Conservation (phyloP, 2,797 vertebrate genomes). For the Perodicticus potto region DNA sequence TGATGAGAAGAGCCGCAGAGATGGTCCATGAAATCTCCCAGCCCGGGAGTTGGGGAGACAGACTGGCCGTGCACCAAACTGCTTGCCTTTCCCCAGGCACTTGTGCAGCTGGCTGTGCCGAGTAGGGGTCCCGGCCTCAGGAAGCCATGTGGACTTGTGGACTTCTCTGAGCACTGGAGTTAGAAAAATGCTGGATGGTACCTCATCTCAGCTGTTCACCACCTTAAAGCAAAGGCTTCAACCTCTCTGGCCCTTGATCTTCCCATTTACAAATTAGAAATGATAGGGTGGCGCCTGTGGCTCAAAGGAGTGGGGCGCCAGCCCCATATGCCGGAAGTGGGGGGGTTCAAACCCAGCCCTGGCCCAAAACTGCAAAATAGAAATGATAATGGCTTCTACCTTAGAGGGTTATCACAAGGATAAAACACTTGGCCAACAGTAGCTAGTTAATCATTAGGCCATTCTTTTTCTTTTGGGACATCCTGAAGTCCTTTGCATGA, state of each 20-base stretch:
- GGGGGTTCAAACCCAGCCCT: too few species aligned
- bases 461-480: neutral
- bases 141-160: accelerated
- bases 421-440: neutral
- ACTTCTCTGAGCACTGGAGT: neutral
- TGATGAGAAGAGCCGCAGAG: neutral
- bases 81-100: neutral
- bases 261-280: constrained; percentile 10
- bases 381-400: neutral
- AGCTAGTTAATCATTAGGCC: neutral
- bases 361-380: neutral
- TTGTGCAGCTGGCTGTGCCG: neutral
- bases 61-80: accelerated
- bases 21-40: neutral
- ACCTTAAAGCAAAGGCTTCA: neutral
- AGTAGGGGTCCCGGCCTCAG: accelerated
- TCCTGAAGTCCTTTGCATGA: neutral
- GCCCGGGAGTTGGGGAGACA: too few species aligned
- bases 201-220: neutral
- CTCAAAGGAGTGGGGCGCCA: too few species aligned
- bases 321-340: too few species aligned
- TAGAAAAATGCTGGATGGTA: neutral
- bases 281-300: too few species aligned
- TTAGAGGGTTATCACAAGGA: neutral
- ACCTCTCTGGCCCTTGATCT: neutral